phyloP scores from a whole-genome alignment of 2,797 vertebrate genomes.

The Tapera naevia region DNA sequence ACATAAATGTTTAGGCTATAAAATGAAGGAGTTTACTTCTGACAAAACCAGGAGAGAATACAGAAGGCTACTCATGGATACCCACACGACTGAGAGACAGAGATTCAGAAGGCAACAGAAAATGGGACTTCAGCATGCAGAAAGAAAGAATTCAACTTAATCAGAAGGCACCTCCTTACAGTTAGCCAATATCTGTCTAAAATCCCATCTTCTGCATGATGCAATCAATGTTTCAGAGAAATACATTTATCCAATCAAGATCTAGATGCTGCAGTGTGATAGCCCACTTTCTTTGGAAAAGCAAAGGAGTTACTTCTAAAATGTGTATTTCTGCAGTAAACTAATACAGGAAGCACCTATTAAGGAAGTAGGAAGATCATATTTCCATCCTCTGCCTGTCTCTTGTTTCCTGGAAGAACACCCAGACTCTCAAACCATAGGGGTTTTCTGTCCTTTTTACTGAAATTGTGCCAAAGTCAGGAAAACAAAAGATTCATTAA shows the following conservation, averaged over 20 bases:
- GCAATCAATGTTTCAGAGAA: neutral
- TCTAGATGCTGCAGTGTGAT: neutral
- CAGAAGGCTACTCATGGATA: neutral
- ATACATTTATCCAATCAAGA: neutral
- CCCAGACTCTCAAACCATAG: neutral
- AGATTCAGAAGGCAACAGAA: neutral
- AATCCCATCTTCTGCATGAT: neutral
- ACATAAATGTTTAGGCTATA: neutral
- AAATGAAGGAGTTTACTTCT: neutral
- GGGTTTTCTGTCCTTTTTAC: neutral
- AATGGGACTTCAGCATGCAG: neutral
- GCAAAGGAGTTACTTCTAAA: neutral
- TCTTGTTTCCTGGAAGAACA: neutral
- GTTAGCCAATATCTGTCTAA: neutral
- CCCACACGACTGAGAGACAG: neutral
- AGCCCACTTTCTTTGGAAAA: neutral
- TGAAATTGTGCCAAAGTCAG: neutral
- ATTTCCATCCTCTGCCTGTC: neutral
- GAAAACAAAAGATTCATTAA: constrained; percentile 8
- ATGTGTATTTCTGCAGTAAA: neutral
- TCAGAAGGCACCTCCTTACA: neutral
- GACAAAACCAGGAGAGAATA: neutral
- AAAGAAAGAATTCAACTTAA: neutral
- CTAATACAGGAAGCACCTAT: neutral
- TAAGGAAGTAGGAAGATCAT: neutral